Evolutionary conservation across 2,113 vertebrate species (phyloP).

Genomic region (Asarcornis scutulata): DNA sequence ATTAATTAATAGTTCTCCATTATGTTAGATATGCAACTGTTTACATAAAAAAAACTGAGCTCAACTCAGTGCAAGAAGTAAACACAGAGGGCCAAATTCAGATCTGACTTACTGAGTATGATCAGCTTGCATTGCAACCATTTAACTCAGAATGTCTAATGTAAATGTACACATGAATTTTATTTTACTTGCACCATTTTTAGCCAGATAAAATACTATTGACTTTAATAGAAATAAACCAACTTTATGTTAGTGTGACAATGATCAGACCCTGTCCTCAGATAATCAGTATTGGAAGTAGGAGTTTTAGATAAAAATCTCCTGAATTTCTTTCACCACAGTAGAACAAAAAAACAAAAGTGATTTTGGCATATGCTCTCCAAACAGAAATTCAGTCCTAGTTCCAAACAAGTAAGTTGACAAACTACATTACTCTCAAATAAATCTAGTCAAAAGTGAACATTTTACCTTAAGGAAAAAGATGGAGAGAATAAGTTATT

Average conservation of each 20-base stretch:
- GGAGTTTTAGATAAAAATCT: background rate
- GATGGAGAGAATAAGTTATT: no score
- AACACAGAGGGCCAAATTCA: background rate
- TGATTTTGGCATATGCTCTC: background rate
- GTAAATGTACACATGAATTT: background rate
- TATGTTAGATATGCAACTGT: background rate
- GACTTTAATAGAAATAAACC: background rate
- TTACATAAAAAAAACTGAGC: background rate
- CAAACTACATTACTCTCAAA: background rate
- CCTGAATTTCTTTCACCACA: background rate
- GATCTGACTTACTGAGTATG: background rate
- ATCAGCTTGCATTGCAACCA: background rate
- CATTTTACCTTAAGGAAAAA: slow-evolving; percentile 48
- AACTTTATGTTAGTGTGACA: background rate
- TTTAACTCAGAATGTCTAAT: background rate
- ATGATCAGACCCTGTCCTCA: slow-evolving; percentile 2
- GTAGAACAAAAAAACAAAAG: background rate
- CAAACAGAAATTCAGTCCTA: background rate
- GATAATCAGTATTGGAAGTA: slow-evolving; percentile 15
- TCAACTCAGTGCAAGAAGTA: background rate
- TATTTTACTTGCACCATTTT: background rate
- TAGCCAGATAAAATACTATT: background rate
- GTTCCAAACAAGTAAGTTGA: background rate
- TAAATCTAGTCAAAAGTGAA: background rate
- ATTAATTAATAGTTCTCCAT: background rate